Percentiles rank a stretch among this genome's conserved stretches.
phyloP scores from a whole-genome alignment of 1,140 invertebrate genomes.

The Megathymus violae region DNA sequence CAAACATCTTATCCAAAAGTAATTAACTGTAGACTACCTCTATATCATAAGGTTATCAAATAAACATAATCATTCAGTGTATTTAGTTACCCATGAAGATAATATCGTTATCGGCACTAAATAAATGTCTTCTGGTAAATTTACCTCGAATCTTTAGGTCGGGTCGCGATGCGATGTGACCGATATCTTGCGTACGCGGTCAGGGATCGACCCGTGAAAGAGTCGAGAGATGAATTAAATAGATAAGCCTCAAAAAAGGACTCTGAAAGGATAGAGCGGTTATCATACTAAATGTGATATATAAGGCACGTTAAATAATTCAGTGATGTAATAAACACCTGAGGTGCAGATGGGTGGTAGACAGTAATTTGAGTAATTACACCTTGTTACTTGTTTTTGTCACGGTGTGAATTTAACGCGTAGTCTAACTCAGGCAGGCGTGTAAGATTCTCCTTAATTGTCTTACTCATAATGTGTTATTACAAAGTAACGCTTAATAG shows the following conservation, averaged over 20 bases:
- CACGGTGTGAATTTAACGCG: neutral
- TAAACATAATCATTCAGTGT: slow-evolving; percentile 47
- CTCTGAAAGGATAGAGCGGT: slow-evolving; percentile 51
- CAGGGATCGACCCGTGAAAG: slow-evolving; percentile 70
- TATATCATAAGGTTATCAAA: slow-evolving; percentile 50
- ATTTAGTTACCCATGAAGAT: slow-evolving; percentile 64
- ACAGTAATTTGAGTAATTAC: slow-evolving; percentile 7
- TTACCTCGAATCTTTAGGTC: slow-evolving; percentile 74
- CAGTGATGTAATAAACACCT: neutral
- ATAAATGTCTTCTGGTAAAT: slow-evolving; percentile 82
- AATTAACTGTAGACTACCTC: slow-evolving; percentile 32
- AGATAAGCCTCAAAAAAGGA: slow-evolving; percentile 78
- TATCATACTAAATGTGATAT: slow-evolving; percentile 31
- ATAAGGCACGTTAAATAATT: slow-evolving; percentile 28
- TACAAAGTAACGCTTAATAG: neutral
- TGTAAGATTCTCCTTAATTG: neutral
- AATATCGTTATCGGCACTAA: slow-evolving; percentile 75
- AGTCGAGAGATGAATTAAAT: slow-evolving; percentile 81
- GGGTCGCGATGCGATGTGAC: slow-evolving; percentile 75
- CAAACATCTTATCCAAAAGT: slow-evolving; percentile 36
- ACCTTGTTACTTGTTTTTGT: neutral
- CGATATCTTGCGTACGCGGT: slow-evolving; percentile 76
- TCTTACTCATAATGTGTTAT: neutral
- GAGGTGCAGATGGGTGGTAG: neutral
- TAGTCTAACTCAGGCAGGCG: neutral